Conservation (phyloP, 2,888 invertebrate species). For the Tubulanus polymorphus region DNA sequence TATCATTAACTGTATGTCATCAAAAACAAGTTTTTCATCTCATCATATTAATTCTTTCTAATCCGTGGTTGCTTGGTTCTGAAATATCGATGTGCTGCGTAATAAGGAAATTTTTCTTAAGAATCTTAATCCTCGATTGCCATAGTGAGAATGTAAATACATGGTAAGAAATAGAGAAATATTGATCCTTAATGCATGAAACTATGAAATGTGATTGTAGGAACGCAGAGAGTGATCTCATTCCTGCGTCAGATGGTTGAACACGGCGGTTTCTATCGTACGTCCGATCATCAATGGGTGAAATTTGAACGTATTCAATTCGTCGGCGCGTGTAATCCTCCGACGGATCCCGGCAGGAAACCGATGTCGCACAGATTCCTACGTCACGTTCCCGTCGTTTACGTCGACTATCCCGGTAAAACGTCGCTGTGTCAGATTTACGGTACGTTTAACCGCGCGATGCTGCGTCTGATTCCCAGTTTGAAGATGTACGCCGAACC, state of each 20-base stretch:
- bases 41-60: too few species aligned
- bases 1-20: too few species aligned
- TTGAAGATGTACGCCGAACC: constrained; percentile 92
- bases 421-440: constrained; percentile 94
- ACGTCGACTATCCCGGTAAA: constrained; percentile 99
- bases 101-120: too few species aligned
- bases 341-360: constrained; percentile 97
- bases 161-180: too few species aligned
- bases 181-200: too few species aligned
- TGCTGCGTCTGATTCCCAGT: constrained; percentile 89
- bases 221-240: constrained; percentile 92
- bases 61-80: too few species aligned
- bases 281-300: constrained; percentile 89
- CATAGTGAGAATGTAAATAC: too few species aligned
- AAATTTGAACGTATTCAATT: constrained; percentile 96
- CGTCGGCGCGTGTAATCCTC: constrained; percentile 99
- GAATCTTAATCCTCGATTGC: too few species aligned
- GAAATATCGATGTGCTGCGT: too few species aligned
- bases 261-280: constrained; percentile 66
- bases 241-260: constrained; percentile 97
- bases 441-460: constrained; percentile 96
- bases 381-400: constrained; percentile 95
- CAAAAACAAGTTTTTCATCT: too few species aligned
- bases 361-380: constrained; percentile 78
- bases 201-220: too few species aligned